These are phyloP conservation scores for Nyctereutes procyonoides DNA, from an alignment of 2,113 vertebrate genomes.

Conservation along the genomic window DNA sequence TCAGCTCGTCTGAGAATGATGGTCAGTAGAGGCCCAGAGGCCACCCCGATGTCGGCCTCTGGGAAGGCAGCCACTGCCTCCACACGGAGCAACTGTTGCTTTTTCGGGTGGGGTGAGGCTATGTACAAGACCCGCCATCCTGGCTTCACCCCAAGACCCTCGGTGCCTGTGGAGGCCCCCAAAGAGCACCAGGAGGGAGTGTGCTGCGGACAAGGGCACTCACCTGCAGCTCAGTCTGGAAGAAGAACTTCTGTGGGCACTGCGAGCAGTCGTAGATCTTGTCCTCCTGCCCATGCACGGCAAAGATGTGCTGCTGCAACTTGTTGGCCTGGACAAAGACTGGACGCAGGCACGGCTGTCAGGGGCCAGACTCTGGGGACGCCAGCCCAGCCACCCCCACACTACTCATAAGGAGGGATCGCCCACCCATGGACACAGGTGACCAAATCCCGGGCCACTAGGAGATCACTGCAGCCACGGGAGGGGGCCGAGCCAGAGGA, in stretches of 20 bases:
- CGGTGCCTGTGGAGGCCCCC: accelerated
- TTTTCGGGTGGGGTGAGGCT: accelerated
- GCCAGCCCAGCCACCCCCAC: neutral
- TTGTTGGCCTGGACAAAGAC: constrained; percentile 99
- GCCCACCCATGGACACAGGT: accelerated
- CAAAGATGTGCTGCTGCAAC: constrained; percentile 99
- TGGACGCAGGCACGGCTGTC: constrained; percentile 76
- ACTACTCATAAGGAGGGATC: neutral
- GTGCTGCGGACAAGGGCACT: accelerated
- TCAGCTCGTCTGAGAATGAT: accelerated
- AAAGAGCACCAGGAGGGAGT: accelerated
- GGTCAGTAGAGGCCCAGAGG: neutral
- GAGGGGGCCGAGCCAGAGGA: neutral
- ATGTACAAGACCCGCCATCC: accelerated
- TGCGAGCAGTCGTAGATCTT: constrained; percentile 99
- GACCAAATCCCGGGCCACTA: accelerated
- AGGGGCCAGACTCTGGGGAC: constrained; percentile 48
- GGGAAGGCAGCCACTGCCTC: accelerated
- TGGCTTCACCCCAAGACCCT: neutral
- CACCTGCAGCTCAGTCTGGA: constrained; percentile 99
- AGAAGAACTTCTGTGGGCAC: constrained; percentile 99
- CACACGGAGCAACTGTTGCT: neutral
- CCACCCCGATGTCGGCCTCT: neutral
- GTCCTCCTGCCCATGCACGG: constrained; percentile 98
- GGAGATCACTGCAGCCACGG: too few species aligned